Percentiles rank a stretch among this genome's conserved stretches.
phyloP scores from a whole-genome alignment of 2,797 vertebrate genomes.

The Tragelaphus eurycerus region DNA sequence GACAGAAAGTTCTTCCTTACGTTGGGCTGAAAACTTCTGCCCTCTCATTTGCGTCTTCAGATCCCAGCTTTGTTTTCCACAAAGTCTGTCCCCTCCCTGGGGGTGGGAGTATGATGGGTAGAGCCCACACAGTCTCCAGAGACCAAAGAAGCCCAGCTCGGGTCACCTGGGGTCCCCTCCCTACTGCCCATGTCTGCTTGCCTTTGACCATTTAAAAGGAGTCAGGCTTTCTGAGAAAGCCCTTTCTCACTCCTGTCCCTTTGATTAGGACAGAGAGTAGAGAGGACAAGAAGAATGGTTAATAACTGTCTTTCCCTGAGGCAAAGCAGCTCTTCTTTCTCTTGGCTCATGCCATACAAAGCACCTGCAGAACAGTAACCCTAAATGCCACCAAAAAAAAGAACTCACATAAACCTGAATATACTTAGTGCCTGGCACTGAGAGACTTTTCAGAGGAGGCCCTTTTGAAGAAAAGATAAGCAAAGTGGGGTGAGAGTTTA shows the following conservation, averaged over 20 bases:
- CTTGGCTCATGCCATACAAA: not conserved
- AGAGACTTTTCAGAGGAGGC: not conserved
- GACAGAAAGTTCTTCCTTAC: not conserved
- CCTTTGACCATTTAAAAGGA: not conserved
- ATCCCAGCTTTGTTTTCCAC: not conserved
- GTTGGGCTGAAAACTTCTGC: not conserved
- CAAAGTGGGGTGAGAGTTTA: not conserved
- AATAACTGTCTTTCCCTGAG: not conserved
- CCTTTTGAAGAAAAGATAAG: not conserved
- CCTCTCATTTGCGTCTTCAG: not conserved
- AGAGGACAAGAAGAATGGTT: not conserved
- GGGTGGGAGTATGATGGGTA: fast-evolving
- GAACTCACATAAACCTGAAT: not conserved
- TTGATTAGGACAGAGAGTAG: not conserved
- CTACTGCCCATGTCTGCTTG: not conserved
- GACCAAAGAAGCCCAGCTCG: not conserved
- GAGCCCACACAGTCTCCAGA: not conserved
- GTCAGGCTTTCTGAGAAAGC: not conserved
- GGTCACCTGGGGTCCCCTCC: not conserved
- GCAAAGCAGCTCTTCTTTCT: not conserved
- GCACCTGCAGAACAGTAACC: not conserved
- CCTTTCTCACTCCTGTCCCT: not conserved
- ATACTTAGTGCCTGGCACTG: not conserved
- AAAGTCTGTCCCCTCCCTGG: not conserved
- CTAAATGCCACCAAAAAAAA: not conserved